Percentiles rank a stretch among this genome's conserved stretches.
Evolutionary conservation across 2,797 vertebrate genomes (phyloP).

Genomic region (Pelodytes ibericus): DNA sequence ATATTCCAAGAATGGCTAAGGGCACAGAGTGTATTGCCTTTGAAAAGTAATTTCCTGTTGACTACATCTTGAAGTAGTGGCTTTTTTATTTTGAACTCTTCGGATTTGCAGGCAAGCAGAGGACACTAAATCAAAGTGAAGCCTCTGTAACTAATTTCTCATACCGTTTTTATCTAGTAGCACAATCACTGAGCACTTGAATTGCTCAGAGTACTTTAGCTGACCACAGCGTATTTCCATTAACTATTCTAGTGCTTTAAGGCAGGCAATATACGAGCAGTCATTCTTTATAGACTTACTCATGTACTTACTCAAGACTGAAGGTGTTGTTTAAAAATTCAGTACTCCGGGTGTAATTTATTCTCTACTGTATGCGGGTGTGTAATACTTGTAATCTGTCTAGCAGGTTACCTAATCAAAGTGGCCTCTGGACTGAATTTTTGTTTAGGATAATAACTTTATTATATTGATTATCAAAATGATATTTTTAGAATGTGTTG

Average conservation of each 20-base stretch:
- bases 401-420: too few species aligned
- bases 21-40: conserved; percentile 25
- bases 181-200: conserved; percentile 48
- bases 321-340: conserved; percentile 24
- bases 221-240: conserved; percentile 47
- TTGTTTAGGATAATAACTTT: too few species aligned
- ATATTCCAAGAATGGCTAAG: background rate
- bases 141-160: conserved; percentile 50
- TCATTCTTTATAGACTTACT: conserved; percentile 35
- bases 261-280: conserved; percentile 21
- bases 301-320: conserved; percentile 23
- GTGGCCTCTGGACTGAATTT: too few species aligned
- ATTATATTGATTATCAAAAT: too few species aligned
- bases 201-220: conserved; percentile 47
- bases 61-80: conserved; percentile 19
- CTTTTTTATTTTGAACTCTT: conserved; percentile 50
- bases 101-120: conserved; percentile 29
- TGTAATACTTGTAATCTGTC: background rate
- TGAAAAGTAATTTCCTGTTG: conserved; percentile 45
- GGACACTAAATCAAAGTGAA: conserved; percentile 53
- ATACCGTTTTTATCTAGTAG: conserved; percentile 50
- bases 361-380: background rate
- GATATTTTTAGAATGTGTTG: too few species aligned
- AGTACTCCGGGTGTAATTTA: background rate
- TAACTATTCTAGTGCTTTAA: conserved; percentile 47